Evolutionary conservation across 1,140 invertebrate species (phyloP).

Genomic region (Dendrolimus kikuchii): DNA sequence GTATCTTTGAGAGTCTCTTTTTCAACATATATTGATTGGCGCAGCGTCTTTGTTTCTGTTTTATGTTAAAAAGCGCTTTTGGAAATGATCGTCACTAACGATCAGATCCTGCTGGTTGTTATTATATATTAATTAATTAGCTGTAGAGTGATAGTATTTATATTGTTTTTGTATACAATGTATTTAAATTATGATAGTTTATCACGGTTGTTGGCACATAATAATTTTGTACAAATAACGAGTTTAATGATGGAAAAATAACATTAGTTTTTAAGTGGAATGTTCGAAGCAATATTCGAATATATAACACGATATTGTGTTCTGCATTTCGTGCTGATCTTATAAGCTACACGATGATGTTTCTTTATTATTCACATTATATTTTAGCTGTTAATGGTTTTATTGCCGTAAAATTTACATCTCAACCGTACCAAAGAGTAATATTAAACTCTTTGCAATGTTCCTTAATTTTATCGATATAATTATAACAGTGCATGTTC

Average conservation of each 20-base stretch:
- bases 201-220: constrained; percentile 66
- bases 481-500: constrained; percentile 15
- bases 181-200: constrained; percentile 65
- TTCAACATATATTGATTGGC: constrained; percentile 42
- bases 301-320: constrained; percentile 6
- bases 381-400: constrained; percentile 15
- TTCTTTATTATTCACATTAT: constrained; percentile 11
- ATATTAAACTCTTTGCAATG: constrained; percentile 58
- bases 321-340: background rate
- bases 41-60: constrained; percentile 36
- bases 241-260: constrained; percentile 55
- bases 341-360: no score
- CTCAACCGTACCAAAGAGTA: constrained; percentile 60
- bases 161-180: constrained; percentile 54
- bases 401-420: constrained; percentile 17
- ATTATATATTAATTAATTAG: constrained; percentile 25
- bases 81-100: constrained; percentile 22
- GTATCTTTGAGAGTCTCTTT: constrained; percentile 4
- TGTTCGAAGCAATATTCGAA: constrained; percentile 15
- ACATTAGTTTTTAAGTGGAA: constrained; percentile 38
- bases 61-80: constrained; percentile 20
- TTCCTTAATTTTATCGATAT: constrained; percentile 36
- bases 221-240: constrained; percentile 70
- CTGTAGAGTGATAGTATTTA: constrained; percentile 33
- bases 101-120: constrained; percentile 27